These are phyloP conservation scores for Siniperca scherzeri DNA, from an alignment of 2,797 vertebrate species.

Conservation along the genomic window DNA sequence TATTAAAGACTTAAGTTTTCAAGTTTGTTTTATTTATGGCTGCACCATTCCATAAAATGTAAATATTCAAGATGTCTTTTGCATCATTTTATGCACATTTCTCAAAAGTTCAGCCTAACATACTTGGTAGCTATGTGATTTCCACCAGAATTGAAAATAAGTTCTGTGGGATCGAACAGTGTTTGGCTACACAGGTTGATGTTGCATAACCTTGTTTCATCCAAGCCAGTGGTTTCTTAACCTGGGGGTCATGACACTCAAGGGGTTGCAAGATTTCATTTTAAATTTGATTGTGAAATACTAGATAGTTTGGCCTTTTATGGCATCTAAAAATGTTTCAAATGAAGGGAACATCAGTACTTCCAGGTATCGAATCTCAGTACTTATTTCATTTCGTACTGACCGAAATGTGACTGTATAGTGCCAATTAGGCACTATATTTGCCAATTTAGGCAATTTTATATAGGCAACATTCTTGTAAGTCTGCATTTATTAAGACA, in stretches of 20 bases:
- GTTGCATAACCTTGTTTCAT: not conserved
- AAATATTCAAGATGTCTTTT: slow-evolving; percentile 31
- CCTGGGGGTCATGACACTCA: not conserved
- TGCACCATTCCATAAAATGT: slow-evolving; percentile 5
- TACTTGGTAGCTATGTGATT: not conserved
- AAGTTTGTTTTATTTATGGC: not conserved
- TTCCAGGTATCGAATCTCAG: not conserved
- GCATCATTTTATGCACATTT: not conserved
- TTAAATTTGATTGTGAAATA: not conserved
- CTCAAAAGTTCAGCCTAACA: not conserved
- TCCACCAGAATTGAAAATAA: not conserved
- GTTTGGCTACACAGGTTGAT: slow-evolving; percentile 2
- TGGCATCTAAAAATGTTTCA: not conserved
- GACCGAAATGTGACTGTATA: not conserved
- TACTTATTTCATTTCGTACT: not conserved
- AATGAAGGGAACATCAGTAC: not conserved
- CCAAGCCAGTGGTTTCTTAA: not conserved
- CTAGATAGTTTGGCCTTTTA: not conserved
- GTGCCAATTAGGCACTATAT: no score
- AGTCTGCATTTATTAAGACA: not conserved
- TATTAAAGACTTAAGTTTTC: slow-evolving; percentile 7
- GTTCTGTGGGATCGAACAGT: not conserved
- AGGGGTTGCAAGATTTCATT: not conserved
- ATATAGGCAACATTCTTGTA: not conserved
- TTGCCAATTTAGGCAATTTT: not conserved